These are phyloP conservation scores for Ameiurus melas DNA, from an alignment of 2,113 vertebrate species.

Conservation along the genomic window DNA sequence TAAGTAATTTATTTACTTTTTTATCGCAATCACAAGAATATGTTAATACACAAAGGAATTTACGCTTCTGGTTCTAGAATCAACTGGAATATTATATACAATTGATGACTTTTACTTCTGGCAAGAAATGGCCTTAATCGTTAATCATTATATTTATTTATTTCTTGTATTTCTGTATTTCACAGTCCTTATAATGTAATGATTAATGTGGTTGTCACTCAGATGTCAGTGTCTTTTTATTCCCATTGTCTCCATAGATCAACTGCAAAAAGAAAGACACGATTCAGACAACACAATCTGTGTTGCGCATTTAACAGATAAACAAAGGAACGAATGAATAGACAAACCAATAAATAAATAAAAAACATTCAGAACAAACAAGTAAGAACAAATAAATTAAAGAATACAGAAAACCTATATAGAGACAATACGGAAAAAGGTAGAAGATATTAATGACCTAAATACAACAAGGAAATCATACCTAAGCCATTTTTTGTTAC, in stretches of 20 bases:
- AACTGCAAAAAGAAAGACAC: background rate
- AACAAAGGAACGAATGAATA: background rate
- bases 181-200: background rate
- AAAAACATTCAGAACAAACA: background rate
- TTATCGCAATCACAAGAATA: background rate
- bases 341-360: background rate
- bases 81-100: background rate
- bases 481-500: background rate
- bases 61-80: background rate
- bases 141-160: background rate
- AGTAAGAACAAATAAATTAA: background rate
- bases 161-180: background rate
- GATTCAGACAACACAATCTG: background rate
- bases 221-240: background rate
- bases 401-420: background rate
- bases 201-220: slow-evolving; percentile 11
- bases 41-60: background rate
- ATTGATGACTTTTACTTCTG: background rate
- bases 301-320: background rate
- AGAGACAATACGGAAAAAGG: background rate
- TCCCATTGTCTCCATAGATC: background rate
- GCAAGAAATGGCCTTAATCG: background rate
- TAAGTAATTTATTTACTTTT: background rate
- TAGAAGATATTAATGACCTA: background rate
- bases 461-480: background rate